Evolutionary conservation across 92 coral and sea anemone species (phyloP).

Genomic region (Phenganax stokvisi): DNA sequence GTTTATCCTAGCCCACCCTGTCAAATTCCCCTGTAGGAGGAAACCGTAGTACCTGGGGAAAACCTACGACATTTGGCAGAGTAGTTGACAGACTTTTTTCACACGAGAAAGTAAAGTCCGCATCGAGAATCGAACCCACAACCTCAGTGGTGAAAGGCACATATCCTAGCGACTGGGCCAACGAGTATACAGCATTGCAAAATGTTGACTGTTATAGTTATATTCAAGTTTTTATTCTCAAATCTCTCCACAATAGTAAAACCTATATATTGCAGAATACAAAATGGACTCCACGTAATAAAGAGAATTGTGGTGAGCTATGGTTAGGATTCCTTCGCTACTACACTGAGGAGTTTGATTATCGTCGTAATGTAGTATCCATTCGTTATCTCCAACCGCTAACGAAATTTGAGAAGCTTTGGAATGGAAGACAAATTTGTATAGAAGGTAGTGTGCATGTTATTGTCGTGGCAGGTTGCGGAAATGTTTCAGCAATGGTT

Average conservation of each 20-base stretch:
- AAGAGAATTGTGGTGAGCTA: constrained; percentile 60
- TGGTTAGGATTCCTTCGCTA: constrained; percentile 81
- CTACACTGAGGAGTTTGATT: constrained; percentile 80
- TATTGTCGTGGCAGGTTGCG: neutral
- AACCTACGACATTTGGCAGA: too few species aligned
- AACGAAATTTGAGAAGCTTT: constrained; percentile 90
- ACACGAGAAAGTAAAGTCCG: too few species aligned
- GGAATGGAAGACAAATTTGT: constrained; percentile 80
- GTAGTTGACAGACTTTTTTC: too few species aligned
- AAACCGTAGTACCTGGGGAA: too few species aligned
- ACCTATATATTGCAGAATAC: constrained; percentile 10
- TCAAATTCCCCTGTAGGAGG: too few species aligned
- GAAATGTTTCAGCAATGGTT: neutral
- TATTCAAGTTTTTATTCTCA: too few species aligned
- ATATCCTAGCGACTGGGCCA: too few species aligned
- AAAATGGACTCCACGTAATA: constrained; percentile 45
- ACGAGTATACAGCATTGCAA: neutral
- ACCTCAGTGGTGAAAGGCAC: too few species aligned
- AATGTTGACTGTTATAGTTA: neutral
- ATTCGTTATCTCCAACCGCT: constrained; percentile 67
- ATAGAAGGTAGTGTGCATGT: constrained; percentile 65
- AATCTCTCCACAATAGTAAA: neutral
- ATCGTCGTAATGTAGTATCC: constrained; percentile 80
- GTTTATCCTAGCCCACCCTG: too few species aligned
- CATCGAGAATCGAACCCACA: too few species aligned